Percentiles rank a stretch among this genome's conserved stretches.
Conservation (phyloP, 2,113 vertebrate species). For the Leptobrachium leishanense region DNA sequence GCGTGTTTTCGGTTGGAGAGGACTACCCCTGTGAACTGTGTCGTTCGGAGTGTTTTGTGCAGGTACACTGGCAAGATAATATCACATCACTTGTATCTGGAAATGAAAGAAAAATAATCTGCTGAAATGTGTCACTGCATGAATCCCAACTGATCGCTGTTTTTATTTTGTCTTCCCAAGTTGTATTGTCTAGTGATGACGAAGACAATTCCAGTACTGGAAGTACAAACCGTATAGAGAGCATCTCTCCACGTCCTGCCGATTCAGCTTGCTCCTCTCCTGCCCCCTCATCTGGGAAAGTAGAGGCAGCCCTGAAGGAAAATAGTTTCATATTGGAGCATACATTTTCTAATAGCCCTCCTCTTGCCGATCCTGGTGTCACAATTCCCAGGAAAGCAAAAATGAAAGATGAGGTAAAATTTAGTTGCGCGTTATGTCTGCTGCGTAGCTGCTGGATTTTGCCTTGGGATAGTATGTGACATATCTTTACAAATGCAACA, state of each 20-base stretch:
- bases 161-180: conserved; percentile 61
- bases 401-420: conserved; percentile 90
- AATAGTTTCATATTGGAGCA: conserved; percentile 73
- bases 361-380: conserved; percentile 74
- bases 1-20: no score
- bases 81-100: no score
- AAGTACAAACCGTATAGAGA: conserved; percentile 80
- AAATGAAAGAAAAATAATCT: no score
- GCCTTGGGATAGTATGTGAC: no score
- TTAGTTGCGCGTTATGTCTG: no score
- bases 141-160: not conserved
- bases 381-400: conserved; percentile 78
- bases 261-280: conserved; percentile 90
- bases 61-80: no score
- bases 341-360: conserved; percentile 63
- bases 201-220: conserved; percentile 78
- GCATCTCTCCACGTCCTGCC: conserved; percentile 83
- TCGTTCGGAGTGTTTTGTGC: no score
- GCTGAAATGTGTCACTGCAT: no score
- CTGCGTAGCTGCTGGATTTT: no score
- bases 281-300: conserved; percentile 82
- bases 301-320: conserved; percentile 88
- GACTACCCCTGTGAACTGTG: no score
- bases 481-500: no score
- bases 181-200: conserved; percentile 91